A percentile compares a stretch with the other conserved stretches of the same genome.
phyloP scores from a whole-genome alignment of 2,113 vertebrate genomes.

The Tursiops truncatus region DNA sequence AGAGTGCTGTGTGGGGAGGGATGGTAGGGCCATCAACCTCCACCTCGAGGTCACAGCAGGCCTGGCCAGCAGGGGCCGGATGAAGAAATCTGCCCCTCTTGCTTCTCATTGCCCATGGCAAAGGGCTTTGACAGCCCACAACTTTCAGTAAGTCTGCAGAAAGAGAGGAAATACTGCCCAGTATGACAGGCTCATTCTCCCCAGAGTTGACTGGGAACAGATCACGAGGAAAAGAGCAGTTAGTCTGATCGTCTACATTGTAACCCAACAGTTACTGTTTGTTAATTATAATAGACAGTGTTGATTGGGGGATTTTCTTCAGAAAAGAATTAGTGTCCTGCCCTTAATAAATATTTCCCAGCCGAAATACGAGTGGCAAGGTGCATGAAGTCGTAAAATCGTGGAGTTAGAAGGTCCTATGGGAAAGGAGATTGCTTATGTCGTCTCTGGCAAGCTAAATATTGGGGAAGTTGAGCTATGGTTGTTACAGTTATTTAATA shows the following conservation, averaged over 20 bases:
- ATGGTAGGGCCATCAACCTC: fast-evolving
- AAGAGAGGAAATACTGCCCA: background rate
- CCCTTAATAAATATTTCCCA: background rate
- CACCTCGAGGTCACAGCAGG: background rate
- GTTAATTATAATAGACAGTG: background rate
- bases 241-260: background rate
- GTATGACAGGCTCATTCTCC: background rate
- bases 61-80: background rate
- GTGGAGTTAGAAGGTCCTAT: background rate
- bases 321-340: background rate
- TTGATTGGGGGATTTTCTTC: background rate
- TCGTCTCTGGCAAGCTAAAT: too few relatives aligned
- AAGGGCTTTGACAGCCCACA: background rate
- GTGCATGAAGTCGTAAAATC: background rate
- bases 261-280: background rate
- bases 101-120: background rate
- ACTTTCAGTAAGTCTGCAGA: background rate
- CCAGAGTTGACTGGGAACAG: background rate
- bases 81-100: background rate
- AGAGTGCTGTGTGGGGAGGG: background rate
- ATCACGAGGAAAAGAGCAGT: background rate
- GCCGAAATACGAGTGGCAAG: background rate
- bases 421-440: background rate
- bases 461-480: background rate
- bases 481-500: background rate